Evolutionary conservation across 2,888 invertebrate genomes (phyloP), one percentile per base, ranked within the genome.

Genomic region (Galeruca laticollis): DNA sequence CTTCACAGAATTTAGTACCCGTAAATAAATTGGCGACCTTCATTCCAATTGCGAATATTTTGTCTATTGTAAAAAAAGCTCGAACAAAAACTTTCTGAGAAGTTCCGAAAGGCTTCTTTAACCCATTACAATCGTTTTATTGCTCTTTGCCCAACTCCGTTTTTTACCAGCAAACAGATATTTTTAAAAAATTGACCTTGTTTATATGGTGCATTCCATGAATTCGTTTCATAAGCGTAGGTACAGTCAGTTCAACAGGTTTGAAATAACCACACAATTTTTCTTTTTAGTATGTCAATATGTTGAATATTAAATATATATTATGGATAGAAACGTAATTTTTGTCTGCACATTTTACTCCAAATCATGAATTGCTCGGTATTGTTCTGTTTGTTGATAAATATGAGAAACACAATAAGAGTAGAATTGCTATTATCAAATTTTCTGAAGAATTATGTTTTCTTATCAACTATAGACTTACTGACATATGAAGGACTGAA

Each of bases 131-230:
- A 68, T 60, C 72, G 75, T 78, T 78, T 78, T 78, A 78, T 74
- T 75, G 73, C 75, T 52, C 26, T 52, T n/a, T 35, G 72, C 54
- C 71, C 73, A 76, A 74, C 73, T 75, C 75, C 72, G 62, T 79
- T 76, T 73, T 71, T 66, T 66, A 51, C 33, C 35, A 69, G 51
- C 65, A 70, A 74, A 71, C 72, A 63, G 63, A 60, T 67, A 69
- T 74, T 76, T 77, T 79, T 78, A 79, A 78, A 78, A 54, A 40
- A 63, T 69, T 74, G 79, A 76, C 81, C 81, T 80, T 80, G 79
- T 73, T 69, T 47, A 47, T 47, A 47, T 63, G 52, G 51, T 66
- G 68, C 69, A 66, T 69, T 71, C 66, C 21, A 61, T 71, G 47
- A 64, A 61, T 59, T 57, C 56, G 49, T 77, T 77, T 78, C 80